Evolutionary conservation across 2,113 vertebrate species (phyloP), one percentile per base, ranked within the genome.

Genomic region (Xyliphius kryptos): DNA sequence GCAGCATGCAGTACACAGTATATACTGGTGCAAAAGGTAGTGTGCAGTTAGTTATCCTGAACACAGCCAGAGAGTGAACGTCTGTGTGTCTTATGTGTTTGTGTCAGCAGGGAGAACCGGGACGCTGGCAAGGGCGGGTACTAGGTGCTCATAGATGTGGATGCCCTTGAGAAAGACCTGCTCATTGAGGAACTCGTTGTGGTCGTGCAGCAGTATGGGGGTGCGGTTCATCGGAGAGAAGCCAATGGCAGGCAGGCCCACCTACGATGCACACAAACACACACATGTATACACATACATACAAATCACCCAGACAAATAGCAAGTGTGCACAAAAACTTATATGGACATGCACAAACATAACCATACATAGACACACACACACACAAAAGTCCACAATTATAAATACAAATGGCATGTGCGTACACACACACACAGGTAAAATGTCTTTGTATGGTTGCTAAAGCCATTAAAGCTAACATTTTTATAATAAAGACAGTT

Each of bases 171-270:
- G 89, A 80, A 99, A 98, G 69, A 97, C 77, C 0, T 70, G 79
- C 80, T 98, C 96, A 0, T 94, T 97, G 71, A 98, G 82, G 73
- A 86, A 90, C 78, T 98, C 94, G 0, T 97, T 88, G 62, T 98
- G 92, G 77, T 97, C 93, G 0, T 98, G 96, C 8, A 97, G 88
- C 75, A 98, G 84, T 73, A 97, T 91, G 0, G 94, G 96, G 0
- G 96, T 99, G 63, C 9, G 69, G 79, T 95, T 97, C 91, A 99
- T 98, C 44, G 95, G 96, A 0, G 96, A 99, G 74, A 99, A 99
- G 47, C 96, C 95, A 2, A 99, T 88, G 0, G 94, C 94, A 0
- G 94, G 91, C 58, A 74, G 43, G 19, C 63, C 68, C 13, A 9
- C 54, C 67, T 70, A 38, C 51, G n/a, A 46, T 26, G 46, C 54